Conservation (phyloP, 1,140 invertebrate species). For the Zophobas atratus region DNA sequence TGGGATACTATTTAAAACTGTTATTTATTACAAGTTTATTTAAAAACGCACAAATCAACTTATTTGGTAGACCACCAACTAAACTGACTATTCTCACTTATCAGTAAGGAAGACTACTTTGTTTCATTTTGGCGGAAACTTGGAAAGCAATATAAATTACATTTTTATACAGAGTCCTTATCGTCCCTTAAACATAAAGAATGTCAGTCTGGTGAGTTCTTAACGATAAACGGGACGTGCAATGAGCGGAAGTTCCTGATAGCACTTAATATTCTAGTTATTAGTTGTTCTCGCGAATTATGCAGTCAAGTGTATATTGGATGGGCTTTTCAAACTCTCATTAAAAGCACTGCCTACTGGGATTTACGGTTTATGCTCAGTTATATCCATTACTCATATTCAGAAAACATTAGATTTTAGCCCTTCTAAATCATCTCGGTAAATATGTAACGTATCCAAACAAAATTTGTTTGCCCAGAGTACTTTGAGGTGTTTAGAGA, state of each 20-base stretch:
- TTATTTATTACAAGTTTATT: too few species aligned
- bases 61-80: background rate
- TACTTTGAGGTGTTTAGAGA: conserved; percentile 2
- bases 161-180: conserved; percentile 45
- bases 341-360: conserved; percentile 44
- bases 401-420: conserved; percentile 34
- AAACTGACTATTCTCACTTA: too few species aligned
- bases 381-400: conserved; percentile 34
- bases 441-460: conserved; percentile 22
- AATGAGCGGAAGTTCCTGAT: conserved; percentile 59
- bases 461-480: conserved; percentile 18
- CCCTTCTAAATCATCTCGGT: conserved; percentile 19
- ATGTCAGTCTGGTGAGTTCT: conserved; percentile 49
- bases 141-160: conserved; percentile 47
- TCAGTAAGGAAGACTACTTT: background rate
- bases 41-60: too few species aligned
- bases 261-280: conserved; percentile 62
- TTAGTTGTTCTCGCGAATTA: conserved; percentile 59
- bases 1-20: too few species aligned
- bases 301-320: conserved; percentile 57
- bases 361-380: conserved; percentile 44
- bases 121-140: conserved; percentile 33
- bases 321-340: conserved; percentile 54
- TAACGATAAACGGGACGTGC: conserved; percentile 56
- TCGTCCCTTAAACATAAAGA: conserved; percentile 44